A percentile compares a stretch with the other conserved stretches of the same genome.
phyloP scores from a whole-genome alignment of 2,113 vertebrate species.

The Mormyrus lacerda region DNA sequence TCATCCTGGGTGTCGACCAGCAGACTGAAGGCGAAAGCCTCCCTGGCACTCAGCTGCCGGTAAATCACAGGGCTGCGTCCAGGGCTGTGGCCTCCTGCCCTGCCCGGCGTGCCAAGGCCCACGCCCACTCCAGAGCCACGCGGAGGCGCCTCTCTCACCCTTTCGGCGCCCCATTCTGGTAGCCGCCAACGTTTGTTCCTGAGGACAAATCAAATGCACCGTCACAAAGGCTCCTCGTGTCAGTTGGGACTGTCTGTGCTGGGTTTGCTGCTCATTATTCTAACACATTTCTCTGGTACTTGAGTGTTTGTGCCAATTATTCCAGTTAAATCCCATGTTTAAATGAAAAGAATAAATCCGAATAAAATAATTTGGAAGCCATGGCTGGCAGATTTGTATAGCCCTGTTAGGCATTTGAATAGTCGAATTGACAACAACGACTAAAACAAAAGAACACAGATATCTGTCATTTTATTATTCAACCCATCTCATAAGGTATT shows the following conservation, averaged over 20 bases:
- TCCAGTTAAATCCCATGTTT: neutral
- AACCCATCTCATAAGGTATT: neutral
- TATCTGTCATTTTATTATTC: neutral
- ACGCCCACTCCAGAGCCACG: neutral
- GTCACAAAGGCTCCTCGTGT: neutral
- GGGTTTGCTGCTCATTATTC: conserved; percentile 28
- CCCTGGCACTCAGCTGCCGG: conserved; percentile 41
- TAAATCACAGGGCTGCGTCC: conserved; percentile 53
- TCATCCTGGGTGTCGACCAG: conserved; percentile 34
- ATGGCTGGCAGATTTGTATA: neutral
- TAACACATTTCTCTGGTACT: conserved; percentile 10
- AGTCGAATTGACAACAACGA: neutral
- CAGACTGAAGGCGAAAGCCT: conserved; percentile 45
- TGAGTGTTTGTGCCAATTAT: neutral
- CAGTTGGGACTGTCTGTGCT: conserved; percentile 20
- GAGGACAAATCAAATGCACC: neutral
- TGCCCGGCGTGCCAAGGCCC: neutral
- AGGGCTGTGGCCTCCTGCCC: conserved; percentile 12
- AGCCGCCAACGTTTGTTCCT: neutral
- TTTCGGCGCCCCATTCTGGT: neutral
- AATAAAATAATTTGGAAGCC: neutral
- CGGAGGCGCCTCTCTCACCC: neutral
- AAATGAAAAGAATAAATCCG: neutral
- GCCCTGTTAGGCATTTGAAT: neutral
- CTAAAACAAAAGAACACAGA: neutral